Conservation (phyloP, 2,797 vertebrate genomes). For the Mus spretus region DNA sequence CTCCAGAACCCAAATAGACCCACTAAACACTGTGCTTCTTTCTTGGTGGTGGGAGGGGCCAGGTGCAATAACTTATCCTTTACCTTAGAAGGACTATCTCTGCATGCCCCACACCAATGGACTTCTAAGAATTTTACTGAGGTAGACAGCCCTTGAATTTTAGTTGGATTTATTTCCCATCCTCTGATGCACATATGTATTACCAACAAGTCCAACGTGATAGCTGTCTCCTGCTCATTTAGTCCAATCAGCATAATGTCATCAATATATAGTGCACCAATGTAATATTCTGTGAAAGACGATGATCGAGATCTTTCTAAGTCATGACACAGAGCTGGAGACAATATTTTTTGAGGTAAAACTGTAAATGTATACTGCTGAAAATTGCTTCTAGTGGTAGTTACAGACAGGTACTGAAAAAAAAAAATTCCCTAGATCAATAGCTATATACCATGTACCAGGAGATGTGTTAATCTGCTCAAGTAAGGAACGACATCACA, state of each 20-base stretch:
- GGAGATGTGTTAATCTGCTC: no score
- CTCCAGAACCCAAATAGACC: no score
- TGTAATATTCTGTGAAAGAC: neutral
- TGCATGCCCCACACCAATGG: neutral
- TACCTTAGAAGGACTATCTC: neutral
- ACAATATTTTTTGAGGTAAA: neutral
- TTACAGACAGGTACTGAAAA: neutral
- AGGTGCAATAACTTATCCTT: neutral
- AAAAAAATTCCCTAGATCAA: no score
- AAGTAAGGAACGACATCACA: no score
- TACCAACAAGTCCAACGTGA: neutral
- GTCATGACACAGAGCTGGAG: neutral
- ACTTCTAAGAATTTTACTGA: neutral
- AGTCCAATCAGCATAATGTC: no score
- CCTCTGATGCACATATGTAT: neutral
- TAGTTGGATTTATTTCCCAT: neutral
- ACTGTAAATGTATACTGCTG: neutral
- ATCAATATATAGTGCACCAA: neutral
- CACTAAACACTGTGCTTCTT: no score
- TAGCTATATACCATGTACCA: no score
- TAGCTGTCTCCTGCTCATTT: neutral
- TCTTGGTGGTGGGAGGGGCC: no score
- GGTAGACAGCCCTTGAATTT: neutral
- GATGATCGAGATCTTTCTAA: neutral
- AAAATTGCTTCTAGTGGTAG: neutral